Conservation (phyloP, 2,113 vertebrate genomes). For the Neotragus moschatus region DNA sequence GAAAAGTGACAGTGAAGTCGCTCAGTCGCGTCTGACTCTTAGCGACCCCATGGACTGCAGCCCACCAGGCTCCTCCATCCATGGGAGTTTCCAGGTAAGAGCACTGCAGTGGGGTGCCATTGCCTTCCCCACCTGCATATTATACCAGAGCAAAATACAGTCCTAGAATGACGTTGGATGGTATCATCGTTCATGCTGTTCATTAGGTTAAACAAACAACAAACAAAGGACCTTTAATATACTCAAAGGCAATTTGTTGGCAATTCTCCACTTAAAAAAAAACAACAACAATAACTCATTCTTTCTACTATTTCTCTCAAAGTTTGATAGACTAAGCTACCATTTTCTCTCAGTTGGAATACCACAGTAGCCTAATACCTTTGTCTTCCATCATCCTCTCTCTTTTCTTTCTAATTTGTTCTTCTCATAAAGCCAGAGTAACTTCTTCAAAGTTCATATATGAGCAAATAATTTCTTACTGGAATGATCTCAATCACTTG, state of each 20-base stretch:
- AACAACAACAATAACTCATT: not conserved
- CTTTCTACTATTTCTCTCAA: not conserved
- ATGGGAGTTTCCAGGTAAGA: not conserved
- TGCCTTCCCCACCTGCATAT: not conserved
- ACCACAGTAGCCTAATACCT: not conserved
- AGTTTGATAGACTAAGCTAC: not conserved
- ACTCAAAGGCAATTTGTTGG: not conserved
- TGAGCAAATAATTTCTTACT: not conserved
- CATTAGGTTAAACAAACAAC: not conserved
- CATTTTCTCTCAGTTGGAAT: not conserved
- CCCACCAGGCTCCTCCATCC: not conserved
- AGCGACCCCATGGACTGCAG: not conserved
- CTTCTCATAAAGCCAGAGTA: not conserved
- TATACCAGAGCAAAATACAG: not conserved
- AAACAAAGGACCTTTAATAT: not conserved
- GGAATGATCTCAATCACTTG: not conserved
- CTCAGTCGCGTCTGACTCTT: fast-evolving
- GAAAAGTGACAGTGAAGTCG: not conserved
- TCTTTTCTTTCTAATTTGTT: not conserved
- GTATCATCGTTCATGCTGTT: not conserved
- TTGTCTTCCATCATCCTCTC: not conserved
- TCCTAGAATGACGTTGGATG: not conserved
- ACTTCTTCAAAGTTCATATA: not conserved
- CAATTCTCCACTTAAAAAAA: not conserved
- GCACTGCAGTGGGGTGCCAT: not conserved